Evolutionary conservation across 2,113 vertebrate genomes (phyloP), one percentile per base, ranked within the genome.

Genomic region (Pachyramphus minor): DNA sequence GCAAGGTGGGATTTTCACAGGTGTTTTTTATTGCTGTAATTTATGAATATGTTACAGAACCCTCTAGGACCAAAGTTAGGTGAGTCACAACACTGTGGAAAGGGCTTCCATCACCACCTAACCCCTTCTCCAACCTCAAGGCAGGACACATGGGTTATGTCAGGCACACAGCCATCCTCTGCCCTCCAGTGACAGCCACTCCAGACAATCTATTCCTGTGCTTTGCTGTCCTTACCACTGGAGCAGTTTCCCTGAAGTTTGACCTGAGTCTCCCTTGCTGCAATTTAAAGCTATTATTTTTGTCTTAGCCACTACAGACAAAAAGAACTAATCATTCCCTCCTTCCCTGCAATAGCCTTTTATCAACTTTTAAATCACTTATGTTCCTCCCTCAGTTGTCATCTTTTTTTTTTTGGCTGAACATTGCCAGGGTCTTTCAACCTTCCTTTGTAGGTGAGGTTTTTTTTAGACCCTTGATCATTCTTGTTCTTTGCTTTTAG

Each of bases 331-430:
- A 96, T 95, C 89, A 96, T 95, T 95, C 91, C 56, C 86, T 95
- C 64, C 80, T 95, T 95, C 90, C 47, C 80, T 75, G 80, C 76
- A 90, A 90, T 41, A 90, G 91, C 52, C 93, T 96, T 95, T 95
- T 95, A 95, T 92, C 94, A 97, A 95, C 89, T 97, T 94, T 78
- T 86, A 95, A 96, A 95, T 95, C 95, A 95, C 91, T 95, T 95
- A 63, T 5, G 39, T 93, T 95, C 89, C 73, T 86, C 80, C 88
- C 44, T 75, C 55, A 39, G 79, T 84, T 95, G 68, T 87, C 55
- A 42, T 76, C 3, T 62, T 50, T 10, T 24, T n/a, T 41, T 18
- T 52, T 73, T 22, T 35, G 15, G 6, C 75, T 94, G 75, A 95
- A 80, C 35, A 24, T 52, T 52, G 53, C 59, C 90, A 73, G 53